Evolutionary conservation across 2,113 vertebrate species (phyloP).

Genomic region (Triplophysa rosa): DNA sequence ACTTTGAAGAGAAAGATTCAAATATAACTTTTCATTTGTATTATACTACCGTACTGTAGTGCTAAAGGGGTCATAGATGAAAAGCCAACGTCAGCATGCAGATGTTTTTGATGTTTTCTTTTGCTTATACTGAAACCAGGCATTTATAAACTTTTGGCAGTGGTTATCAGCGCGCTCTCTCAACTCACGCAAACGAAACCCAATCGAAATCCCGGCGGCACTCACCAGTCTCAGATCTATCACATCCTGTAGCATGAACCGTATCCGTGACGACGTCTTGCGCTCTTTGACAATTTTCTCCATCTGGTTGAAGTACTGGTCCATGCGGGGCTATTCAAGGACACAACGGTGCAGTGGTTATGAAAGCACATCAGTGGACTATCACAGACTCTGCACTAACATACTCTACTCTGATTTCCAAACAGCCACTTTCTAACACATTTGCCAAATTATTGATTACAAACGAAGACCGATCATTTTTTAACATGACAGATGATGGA

Average conservation of each 20-base stretch:
- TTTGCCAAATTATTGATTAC: not conserved
- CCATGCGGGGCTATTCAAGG: constrained; percentile 89
- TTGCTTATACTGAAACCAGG: not conserved
- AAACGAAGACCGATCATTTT: not conserved
- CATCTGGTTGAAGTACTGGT: constrained; percentile 99
- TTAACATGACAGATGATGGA: not conserved
- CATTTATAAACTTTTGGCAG: constrained; percentile 4
- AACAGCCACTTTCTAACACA: not conserved
- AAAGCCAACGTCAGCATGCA: not conserved
- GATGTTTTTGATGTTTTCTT: not conserved
- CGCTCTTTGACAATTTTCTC: constrained; percentile 98
- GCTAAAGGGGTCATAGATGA: not conserved
- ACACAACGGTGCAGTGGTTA: constrained; percentile 35
- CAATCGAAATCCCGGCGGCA: not conserved
- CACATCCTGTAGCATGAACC: constrained; percentile 96
- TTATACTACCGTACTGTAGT: too few species aligned
- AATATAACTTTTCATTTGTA: too few species aligned
- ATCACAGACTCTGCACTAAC: too few species aligned
- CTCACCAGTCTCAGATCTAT: constrained; percentile 92
- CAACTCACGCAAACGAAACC: constrained; percentile 8
- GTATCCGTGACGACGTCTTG: constrained; percentile 95
- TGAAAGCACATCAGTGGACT: constrained; percentile 33
- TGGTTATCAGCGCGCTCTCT: not conserved
- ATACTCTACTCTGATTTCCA: too few species aligned
- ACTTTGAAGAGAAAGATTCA: too few species aligned